Evolutionary conservation across 2,888 invertebrate genomes (phyloP).

Genomic region (Ochropacha duplaris): DNA sequence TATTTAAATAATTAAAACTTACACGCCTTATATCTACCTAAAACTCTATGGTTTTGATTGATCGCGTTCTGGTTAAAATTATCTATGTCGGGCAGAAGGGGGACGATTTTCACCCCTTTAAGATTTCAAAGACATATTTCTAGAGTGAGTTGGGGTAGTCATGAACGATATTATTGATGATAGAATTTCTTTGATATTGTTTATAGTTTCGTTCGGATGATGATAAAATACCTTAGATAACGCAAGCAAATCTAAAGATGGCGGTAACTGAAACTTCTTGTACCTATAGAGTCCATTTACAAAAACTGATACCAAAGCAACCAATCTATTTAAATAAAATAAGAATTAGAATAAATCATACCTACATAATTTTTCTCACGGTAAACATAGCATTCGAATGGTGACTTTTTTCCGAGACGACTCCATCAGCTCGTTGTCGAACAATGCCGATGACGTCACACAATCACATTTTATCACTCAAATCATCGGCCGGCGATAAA

Average conservation of each 20-base stretch:
- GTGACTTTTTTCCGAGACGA: slow-evolving; percentile 4
- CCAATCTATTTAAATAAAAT: no score
- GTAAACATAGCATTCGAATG: neutral
- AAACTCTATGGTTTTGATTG: slow-evolving; percentile 31
- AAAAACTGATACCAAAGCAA: no score
- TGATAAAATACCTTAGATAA: no score
- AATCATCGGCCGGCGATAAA: slow-evolving; percentile 52
- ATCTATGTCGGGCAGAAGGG: slow-evolving; percentile 12
- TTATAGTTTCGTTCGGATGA: no score
- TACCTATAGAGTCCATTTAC: no score
- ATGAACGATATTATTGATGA: neutral
- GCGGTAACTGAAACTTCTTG: no score
- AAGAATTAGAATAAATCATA: no score
- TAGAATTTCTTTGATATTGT: slow-evolving; percentile 13
- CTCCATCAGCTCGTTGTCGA: slow-evolving; percentile 27
- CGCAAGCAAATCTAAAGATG: no score
- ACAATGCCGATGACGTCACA: slow-evolving; percentile 53
- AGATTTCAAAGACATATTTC: slow-evolving; percentile 58
- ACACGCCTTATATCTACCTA: slow-evolving; percentile 9
- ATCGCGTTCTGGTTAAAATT: slow-evolving; percentile 29
- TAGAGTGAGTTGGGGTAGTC: neutral
- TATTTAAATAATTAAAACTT: no score
- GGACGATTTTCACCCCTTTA: slow-evolving; percentile 20
- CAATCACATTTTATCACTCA: slow-evolving; percentile 33
- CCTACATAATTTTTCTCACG: neutral